These are phyloP conservation scores for Ahaetulla prasina DNA, from an alignment of 2,113 vertebrate genomes.

Conservation along the genomic window DNA sequence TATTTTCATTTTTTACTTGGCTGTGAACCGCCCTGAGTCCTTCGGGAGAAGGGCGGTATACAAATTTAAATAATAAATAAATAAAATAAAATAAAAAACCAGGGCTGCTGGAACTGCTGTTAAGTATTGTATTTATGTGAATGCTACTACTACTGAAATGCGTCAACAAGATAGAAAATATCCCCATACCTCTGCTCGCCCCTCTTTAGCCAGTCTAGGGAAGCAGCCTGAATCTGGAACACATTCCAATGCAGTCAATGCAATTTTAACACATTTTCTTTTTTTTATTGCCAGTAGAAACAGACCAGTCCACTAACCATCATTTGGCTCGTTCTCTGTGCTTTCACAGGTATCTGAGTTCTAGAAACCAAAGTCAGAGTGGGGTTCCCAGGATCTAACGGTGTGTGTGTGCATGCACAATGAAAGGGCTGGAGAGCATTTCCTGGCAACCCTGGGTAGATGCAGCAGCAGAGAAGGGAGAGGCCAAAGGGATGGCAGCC, in stretches of 20 bases:
- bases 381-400: too few species aligned
- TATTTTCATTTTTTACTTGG: too few species aligned
- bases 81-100: too few species aligned
- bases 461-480: neutral
- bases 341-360: neutral
- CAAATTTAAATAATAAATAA: too few species aligned
- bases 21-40: too few species aligned
- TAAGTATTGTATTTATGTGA: too few species aligned
- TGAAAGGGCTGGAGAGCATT: neutral
- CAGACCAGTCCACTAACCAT: neutral
- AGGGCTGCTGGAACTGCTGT: too few species aligned
- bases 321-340: neutral
- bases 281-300: neutral
- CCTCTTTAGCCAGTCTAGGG: neutral
- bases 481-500: neutral
- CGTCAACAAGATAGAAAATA: neutral
- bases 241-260: neutral
- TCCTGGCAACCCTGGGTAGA: neutral
- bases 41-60: too few species aligned
- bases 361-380: neutral
- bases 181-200: neutral
- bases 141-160: neutral
- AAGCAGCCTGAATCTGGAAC: neutral
- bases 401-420: too few species aligned
- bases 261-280: too few species aligned